Conservation (phyloP, 2,888 invertebrate genomes). For the Strigamia crassipes region DNA sequence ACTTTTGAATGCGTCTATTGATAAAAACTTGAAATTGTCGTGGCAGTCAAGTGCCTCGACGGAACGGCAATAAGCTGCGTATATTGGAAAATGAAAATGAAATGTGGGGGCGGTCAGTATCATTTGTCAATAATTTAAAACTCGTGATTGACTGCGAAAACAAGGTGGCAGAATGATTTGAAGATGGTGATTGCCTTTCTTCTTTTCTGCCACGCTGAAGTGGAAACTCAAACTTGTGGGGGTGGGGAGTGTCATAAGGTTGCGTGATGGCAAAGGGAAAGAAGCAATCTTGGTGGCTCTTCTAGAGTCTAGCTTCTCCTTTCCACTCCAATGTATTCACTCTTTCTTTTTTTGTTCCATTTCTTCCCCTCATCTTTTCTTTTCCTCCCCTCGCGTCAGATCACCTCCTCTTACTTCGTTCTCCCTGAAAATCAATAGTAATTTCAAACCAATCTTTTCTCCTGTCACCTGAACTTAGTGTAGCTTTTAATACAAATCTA, state of each 20-base stretch:
- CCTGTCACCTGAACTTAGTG: constrained; percentile 8
- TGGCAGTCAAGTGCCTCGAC: no score
- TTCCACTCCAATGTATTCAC: neutral
- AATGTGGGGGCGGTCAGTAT: no score
- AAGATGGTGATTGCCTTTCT: neutral
- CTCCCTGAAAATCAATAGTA: neutral
- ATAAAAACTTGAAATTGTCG: no score
- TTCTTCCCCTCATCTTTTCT: no score
- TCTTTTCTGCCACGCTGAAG: neutral
- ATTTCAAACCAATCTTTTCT: constrained; percentile 11
- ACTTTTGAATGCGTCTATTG: no score
- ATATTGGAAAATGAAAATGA: no score
- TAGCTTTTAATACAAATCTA: constrained; percentile 7
- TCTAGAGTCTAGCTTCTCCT: neutral
- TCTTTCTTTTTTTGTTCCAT: no score
- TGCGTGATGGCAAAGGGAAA: neutral
- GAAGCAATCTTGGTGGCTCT: constrained; percentile 12
- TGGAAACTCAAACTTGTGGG: neutral
- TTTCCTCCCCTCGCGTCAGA: no score
- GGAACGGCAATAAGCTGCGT: no score
- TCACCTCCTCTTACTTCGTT: neutral
- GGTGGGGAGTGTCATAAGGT: neutral
- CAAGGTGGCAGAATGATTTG: neutral
- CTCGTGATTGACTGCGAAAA: neutral
- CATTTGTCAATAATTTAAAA: no score